Evolutionary conservation across 2,888 invertebrate species (phyloP), one percentile per base, ranked within the genome.

Genomic region (Mythimna vitellina): DNA sequence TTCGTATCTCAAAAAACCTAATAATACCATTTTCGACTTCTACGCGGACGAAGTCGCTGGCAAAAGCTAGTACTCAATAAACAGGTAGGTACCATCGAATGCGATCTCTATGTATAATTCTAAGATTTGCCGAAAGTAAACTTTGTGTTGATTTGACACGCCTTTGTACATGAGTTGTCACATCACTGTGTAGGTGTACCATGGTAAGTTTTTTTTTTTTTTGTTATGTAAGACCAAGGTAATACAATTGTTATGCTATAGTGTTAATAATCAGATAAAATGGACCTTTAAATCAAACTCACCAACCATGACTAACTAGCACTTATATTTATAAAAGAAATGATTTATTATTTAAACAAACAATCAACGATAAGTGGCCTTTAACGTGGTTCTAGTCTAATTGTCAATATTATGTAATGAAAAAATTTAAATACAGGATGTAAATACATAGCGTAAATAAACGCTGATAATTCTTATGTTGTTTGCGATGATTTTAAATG

Each of bases 321-420:
- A 32, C 9, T 46, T 32, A 38, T 54, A 35, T 81, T 25, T 57
- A 22, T 42, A 58, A 51, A 76, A 69, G 3, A 63, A 81, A 58
- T 58, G 0, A 38, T 53, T 62, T 67, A 61, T 53, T 63, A 60
- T 64, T 80, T 42, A 56, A 60, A 38, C 58, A 77, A 81, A 77
- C 60, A 78, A 81, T 63, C 63, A 66, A 66, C 49, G 54, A 32
- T 46, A 57, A n/a, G 6, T 57, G 53, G 54, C 82, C 74, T 78
- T 68, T 71, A 63, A 56, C 57, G 9, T 42, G 35, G 70, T 84
- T 82, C 74, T 67, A 82, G 58, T 84, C 78, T 78, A 82, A 54
- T 76, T 76, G 67, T 66, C 71, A 53, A 60, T 76, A 81, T 70
- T 63, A 64, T 42, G 53, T 70, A 82, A 78, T 9, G 49, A 49